Base-by-base conservation (phyloP, 2,888 invertebrate genomes). In the Pseudococcus jackbeardsleyi region DNA sequence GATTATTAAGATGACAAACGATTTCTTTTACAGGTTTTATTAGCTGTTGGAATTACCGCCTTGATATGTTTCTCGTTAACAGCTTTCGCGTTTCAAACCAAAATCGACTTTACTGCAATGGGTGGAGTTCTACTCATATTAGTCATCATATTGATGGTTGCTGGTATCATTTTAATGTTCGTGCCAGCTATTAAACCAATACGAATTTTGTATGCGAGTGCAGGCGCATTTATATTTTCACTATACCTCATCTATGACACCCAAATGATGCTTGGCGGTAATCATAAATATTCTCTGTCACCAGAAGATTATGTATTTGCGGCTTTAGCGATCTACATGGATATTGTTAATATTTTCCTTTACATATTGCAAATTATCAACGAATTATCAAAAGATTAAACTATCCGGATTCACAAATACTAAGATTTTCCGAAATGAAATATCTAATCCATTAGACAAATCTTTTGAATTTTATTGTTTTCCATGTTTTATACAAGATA, bases 41-140 rank as follows among this genome's bases (percentile, higher is more conserved):
- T 97, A 93, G 98, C 98, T 0, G 96, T 96, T n/a, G 97, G 97
- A 0, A 95, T 98, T 87, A 97, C 97, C n/a, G 95, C 96, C 15
- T 95, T 94, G 0, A 95, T 98, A 46, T 96, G 96, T 90, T 92
- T 98, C 17, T 96, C 94, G 0, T 92, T 99, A 89, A 98, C 98
- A 0, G 90, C 98, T 85, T 98, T 98, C 92, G 97, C 98, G 7
- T 95, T 98, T 92, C 98, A 98, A 92, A 98, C 98, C 0, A 97
- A 96, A 91, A 95, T 93, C 92, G 96, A 97, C 92, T 97, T 97
- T 91, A 97, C 96, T 0, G 93, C 94, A 90, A 93, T 95, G 92
- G 95, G 96, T 46, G 96, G 96, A 0, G 93, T 95, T 5, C 92
- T 98, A 26, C 94, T 97, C 86, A 95, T 96, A 77, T 94, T 94